Evolutionary conservation across 2,113 vertebrate genomes (phyloP), one percentile per base, ranked within the genome.

Genomic region (Charadrius vociferus): DNA sequence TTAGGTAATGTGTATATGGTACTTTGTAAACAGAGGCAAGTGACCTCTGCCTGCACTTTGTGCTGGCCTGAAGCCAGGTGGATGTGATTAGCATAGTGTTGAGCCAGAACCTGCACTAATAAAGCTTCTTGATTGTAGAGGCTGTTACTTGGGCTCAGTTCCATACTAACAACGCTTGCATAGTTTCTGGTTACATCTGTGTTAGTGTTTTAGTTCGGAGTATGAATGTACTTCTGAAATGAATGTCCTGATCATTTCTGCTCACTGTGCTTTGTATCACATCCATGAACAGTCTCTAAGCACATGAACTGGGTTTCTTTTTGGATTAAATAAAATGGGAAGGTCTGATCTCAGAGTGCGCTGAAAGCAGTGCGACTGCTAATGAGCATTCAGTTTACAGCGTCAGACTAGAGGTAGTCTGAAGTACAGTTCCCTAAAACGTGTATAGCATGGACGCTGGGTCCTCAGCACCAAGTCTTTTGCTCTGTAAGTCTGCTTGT

Each of bases 11-110:
- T 71, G 43, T 75, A 71, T 67, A n/a, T 36, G 34, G 61, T 52
- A 65, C n/a, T 87, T 81, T 45, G 73, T 55, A 96, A 52, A 73
- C 68, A 89, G 93, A 96, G 61, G 77, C 26, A 89, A 95, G 77
- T 89, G 93, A 95, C 95, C 86, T 96, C 89, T 87, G 65, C 73
- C 47, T 96, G 94, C 73, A 81, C 91, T 96, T 56, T 59, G 14
- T 67, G 68, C 86, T 96, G 95, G 86, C 93, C 81, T 56, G 77
- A 75, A 93, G 68, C 94, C 96, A 94, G 77, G 52, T 93, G 61
- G 36, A 81, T 85, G 70, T 75, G 84, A 95, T 96, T 93, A 96
- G 73, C 70, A 91, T n/a, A 85, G 68, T 79, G 65, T 94, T 85
- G 95, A 95, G 84, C 81, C 91, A 94, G 89, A 89, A 79, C 21